Conservation (phyloP, 2,888 invertebrate genomes). For the Syrphus vitripennis region DNA sequence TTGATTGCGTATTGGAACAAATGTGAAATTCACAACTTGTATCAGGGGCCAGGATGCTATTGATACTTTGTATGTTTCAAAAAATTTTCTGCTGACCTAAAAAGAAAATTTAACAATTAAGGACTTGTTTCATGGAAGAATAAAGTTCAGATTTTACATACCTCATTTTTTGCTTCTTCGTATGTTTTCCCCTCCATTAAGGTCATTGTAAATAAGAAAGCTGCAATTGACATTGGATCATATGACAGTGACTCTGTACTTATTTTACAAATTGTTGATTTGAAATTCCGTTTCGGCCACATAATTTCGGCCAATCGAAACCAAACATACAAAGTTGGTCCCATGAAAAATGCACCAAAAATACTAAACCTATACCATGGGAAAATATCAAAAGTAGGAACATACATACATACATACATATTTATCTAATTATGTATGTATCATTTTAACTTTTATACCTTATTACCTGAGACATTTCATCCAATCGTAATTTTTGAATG, state of each 20-base stretch:
- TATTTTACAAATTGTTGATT: slow-evolving; percentile 73
- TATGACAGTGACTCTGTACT: slow-evolving; percentile 82
- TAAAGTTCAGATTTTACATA: slow-evolving; percentile 73
- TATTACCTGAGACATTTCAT: not conserved
- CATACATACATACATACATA: not conserved
- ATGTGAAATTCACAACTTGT: slow-evolving; percentile 84
- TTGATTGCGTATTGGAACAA: slow-evolving; percentile 83
- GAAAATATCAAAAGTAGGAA: not conserved
- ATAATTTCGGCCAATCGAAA: slow-evolving; percentile 82
- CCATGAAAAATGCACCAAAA: slow-evolving; percentile 84
- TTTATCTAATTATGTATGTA: not conserved
- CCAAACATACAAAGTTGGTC: slow-evolving; percentile 85
- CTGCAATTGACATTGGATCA: slow-evolving; percentile 82
- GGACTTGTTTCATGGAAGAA: too few species aligned
- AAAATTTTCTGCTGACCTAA: slow-evolving; percentile 79
- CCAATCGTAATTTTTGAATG: not conserved
- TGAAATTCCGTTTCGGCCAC: slow-evolving; percentile 73
- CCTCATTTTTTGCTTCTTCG: slow-evolving; percentile 80
- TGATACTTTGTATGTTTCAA: slow-evolving; percentile 83
- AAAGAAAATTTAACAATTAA: too few species aligned
- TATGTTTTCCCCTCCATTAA: slow-evolving; percentile 81
- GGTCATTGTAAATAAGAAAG: slow-evolving; percentile 83
- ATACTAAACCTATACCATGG: slow-evolving; percentile 81
- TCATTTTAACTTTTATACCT: not conserved
- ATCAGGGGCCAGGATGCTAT: slow-evolving; percentile 84